Base-by-base conservation (phyloP, 2,113 vertebrate genomes). In the Sardina pilchardus region DNA sequence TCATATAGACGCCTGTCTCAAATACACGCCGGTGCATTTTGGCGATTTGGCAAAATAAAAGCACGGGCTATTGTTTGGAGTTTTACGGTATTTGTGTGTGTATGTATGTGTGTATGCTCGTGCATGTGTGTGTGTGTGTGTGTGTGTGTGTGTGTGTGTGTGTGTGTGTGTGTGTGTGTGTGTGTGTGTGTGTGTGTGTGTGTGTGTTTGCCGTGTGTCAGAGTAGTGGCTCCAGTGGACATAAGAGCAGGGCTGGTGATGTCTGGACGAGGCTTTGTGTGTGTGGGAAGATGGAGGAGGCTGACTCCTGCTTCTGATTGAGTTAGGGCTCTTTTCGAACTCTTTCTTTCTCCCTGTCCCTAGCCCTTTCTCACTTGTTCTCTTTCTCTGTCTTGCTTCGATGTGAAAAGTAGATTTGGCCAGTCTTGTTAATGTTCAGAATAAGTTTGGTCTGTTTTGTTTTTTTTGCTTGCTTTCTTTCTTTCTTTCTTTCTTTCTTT, bases 101-200 rank as follows among this genome's bases (percentile, higher is more conserved):
- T 84, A 43, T 75, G 42, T 53, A 26, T 53, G 45, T 24, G 45
- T 50, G 45, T 34, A 47, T 50, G 45, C 53, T 1, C 53, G 82
- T 82, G 82, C 34, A 47, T 82, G 82, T 50, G 82, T 48, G 81
- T n/a, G 56, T 67, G 82, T 81, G 86, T 88, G 71, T 84, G 63
- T 47, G 67, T 84, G 63, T 75, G 42, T 53, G 47, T 53, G 45
- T 24, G 45, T 50, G 45, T 34, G 82, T 50, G 45, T 82, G 24
- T 82, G 82, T 82, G 82, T 50, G 82, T 82, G 82, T 50, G 82
- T 48, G 81, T 17, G 48, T 50, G 48, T 50, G 17, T 17, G 17
- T 50, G 48, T 10, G 17, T 50, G 10, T 17, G 9, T 50, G 48
- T 50, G 48, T 50, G 1, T 50, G 48, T 3, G 48, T 50, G 48